These are phyloP conservation scores for Epinephelus malabaricus DNA, from an alignment of 2,797 vertebrate genomes.

Conservation along the genomic window DNA sequence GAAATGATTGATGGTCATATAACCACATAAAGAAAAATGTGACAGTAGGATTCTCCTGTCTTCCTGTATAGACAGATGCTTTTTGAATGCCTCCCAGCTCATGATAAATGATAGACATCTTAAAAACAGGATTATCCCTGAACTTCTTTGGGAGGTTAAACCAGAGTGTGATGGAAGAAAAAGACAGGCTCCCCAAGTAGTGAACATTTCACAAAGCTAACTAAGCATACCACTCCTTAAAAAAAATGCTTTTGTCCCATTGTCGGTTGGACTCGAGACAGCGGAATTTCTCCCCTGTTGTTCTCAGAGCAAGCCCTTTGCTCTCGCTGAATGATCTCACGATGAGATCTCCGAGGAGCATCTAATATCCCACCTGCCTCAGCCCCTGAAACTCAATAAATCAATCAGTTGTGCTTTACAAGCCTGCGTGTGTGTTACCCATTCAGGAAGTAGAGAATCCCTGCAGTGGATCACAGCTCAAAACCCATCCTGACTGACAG, in stretches of 20 bases:
- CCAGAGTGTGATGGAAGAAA: constrained; percentile 23
- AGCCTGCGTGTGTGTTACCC: constrained; percentile 54
- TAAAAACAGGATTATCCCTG: constrained; percentile 33
- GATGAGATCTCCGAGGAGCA: constrained; percentile 71
- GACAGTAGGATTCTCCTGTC: constrained; percentile 5
- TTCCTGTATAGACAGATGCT: not conserved
- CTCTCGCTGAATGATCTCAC: constrained; percentile 61
- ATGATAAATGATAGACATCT: constrained; percentile 27
- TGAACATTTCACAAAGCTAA: constrained; percentile 47
- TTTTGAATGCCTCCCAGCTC: constrained; percentile 8
- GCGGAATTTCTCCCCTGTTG: constrained; percentile 64
- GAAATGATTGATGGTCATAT: constrained; percentile 2
- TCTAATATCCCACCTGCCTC: constrained; percentile 77
- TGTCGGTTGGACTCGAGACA: constrained; percentile 34
- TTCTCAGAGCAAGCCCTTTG: constrained; percentile 54
- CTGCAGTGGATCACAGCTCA: constrained; percentile 56
- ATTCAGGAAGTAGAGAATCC: constrained; percentile 62
- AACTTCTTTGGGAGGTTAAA: constrained; percentile 33
- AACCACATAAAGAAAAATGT: not conserved
- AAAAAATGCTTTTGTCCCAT: constrained; percentile 28
- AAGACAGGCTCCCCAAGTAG: constrained; percentile 17
- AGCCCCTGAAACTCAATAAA: constrained; percentile 75
- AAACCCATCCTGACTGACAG: constrained; percentile 74
- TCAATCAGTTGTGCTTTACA: constrained; percentile 77
- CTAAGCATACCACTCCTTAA: constrained; percentile 25